Evolutionary conservation across 2,113 vertebrate genomes (phyloP).

Genomic region (Thermophis baileyi): DNA sequence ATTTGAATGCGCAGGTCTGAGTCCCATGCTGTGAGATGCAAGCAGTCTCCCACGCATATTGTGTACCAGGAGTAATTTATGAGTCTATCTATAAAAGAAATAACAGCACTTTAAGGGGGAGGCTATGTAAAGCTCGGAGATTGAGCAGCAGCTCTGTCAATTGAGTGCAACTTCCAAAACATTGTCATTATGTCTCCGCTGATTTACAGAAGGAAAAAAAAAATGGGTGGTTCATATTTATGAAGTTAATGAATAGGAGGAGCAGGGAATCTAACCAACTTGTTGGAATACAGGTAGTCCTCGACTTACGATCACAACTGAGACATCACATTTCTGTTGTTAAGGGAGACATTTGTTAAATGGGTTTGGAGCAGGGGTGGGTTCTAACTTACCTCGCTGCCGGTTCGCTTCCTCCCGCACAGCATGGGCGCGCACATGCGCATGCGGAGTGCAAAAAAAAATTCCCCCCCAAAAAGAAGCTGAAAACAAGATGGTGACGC

Average conservation of each 20-base stretch:
- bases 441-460: too few species aligned
- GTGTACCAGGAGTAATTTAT: conserved; percentile 69
- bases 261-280: neutral
- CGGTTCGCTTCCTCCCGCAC: too few species aligned
- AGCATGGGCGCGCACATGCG: too few species aligned
- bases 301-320: too few species aligned
- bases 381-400: too few species aligned
- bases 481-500: too few species aligned
- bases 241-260: conserved; percentile 12
- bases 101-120: conserved; percentile 59
- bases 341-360: too few species aligned
- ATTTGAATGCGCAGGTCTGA: conserved; percentile 64
- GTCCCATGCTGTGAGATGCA: conserved; percentile 64
- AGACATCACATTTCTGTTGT: too few species aligned
- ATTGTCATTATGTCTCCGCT: conserved; percentile 52
- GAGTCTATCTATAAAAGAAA: conserved; percentile 65
- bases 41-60: conserved; percentile 60
- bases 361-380: too few species aligned
- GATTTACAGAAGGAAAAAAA: conserved; percentile 62
- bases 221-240: conserved; percentile 50
- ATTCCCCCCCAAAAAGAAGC: too few species aligned
- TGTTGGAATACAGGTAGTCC: neutral
- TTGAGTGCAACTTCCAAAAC: conserved; percentile 59
- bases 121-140: conserved; percentile 63
- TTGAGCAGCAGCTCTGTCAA: conserved; percentile 63